Evolutionary conservation across 1,140 invertebrate species (phyloP).

Genomic region (Papilio polytes): DNA sequence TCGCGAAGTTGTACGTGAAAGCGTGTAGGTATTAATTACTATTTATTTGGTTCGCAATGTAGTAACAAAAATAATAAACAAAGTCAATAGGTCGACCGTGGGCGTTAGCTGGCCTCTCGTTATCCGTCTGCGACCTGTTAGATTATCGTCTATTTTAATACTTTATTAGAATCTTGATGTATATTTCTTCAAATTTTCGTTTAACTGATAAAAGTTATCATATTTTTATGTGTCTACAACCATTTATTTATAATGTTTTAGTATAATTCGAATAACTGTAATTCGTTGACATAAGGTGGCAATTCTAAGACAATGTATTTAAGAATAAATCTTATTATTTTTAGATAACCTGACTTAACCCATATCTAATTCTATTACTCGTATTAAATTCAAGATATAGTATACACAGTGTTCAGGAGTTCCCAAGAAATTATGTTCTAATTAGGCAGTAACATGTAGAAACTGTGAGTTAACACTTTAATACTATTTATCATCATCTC

Average conservation of each 20-base stretch:
- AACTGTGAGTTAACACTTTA: too few species aligned
- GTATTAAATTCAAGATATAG: too few species aligned
- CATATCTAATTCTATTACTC: too few species aligned
- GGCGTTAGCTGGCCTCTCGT: constrained; percentile 51
- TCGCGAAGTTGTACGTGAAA: constrained; percentile 62
- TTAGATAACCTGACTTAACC: too few species aligned
- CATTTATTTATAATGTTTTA: neutral
- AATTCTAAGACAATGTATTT: too few species aligned
- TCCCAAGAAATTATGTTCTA: too few species aligned
- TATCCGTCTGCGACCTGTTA: constrained; percentile 57
- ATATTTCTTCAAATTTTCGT: neutral
- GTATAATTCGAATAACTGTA: neutral
- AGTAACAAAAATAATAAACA: constrained; percentile 76
- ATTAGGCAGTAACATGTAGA: too few species aligned
- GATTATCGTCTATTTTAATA: constrained; percentile 33
- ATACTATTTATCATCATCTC: too few species aligned
- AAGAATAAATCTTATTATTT: too few species aligned
- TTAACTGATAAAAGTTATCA: neutral
- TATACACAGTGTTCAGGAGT: too few species aligned
- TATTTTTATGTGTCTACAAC: neutral
- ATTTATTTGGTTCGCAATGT: constrained; percentile 64
- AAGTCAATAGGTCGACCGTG: constrained; percentile 73
- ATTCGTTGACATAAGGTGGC: too few species aligned
- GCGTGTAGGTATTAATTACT: constrained; percentile 77
- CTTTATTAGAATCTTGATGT: neutral